phyloP scores from a whole-genome alignment of 2,113 vertebrate genomes.

The Oreocharis arfaki region DNA sequence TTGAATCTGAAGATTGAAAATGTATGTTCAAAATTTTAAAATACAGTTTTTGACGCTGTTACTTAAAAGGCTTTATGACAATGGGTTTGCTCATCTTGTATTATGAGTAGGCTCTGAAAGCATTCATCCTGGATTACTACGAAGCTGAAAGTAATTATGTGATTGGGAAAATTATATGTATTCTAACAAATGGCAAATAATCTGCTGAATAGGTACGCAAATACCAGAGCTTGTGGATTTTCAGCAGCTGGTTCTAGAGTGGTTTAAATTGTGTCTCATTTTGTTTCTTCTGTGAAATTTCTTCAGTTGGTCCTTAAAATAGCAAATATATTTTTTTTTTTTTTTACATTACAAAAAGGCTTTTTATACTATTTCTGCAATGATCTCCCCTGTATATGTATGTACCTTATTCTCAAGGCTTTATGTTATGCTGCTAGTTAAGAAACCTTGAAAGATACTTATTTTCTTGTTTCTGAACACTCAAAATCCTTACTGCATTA shows the following conservation, averaged over 20 bases:
- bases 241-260: neutral
- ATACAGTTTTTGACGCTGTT: rapidly evolving
- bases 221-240: neutral
- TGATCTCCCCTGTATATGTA: neutral
- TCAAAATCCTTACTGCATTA: neutral
- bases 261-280: neutral
- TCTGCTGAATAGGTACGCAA: neutral
- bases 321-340: neutral
- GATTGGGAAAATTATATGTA: neutral
- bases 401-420: neutral
- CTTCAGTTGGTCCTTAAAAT: neutral
- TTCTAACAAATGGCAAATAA: neutral
- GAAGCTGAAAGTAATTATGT: neutral
- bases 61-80: neutral
- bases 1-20: neutral
- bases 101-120: neutral
- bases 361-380: neutral
- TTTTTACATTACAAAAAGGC: neutral
- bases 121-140: neutral
- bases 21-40: neutral
- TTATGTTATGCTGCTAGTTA: neutral
- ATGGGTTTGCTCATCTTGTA: neutral
- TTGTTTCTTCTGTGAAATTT: neutral
- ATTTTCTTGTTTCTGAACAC: neutral
- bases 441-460: neutral